Evolutionary conservation across 2,888 invertebrate genomes (phyloP), one percentile per base, ranked within the genome.

Genomic region (Ypsolopha scabrella): DNA sequence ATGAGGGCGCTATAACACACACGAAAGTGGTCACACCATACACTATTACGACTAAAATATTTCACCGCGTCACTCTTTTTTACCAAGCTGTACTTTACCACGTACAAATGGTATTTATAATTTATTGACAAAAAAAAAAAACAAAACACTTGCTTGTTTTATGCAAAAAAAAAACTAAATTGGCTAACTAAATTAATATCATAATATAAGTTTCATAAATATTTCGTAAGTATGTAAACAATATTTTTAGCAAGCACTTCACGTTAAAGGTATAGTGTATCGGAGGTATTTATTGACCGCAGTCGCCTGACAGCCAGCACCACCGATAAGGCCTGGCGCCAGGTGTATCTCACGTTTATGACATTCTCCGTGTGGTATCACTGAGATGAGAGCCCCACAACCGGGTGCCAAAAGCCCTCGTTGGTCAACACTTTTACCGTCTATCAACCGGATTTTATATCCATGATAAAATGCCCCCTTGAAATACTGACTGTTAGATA

Each of bases 351-450:
- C 59, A 55, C 54, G 55, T 77, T 67, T 65, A 65, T 57, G 61
- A 72, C 60, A 53, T 66, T 63, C 35, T 34, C 39, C 10, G 41
- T 9, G 39, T 39, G 10, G 10, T 49, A 64, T 63, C 58, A 4
- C 4, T 24, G 24, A 24, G 24, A 24, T 24, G 24, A 24, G 24
- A 24, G 24, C 61, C 55, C 52, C 10, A 43, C 14, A n/a, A 36
- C n/a, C 38, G 80, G 82, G 85, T 85, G 85, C 82, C 81, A 85
- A 85, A 85, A 85, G 81, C 73, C 59, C 72, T 79, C 74, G 70
- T 82, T 77, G 70, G 66, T 64, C 65, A 63, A 80, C 81, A 82
- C 82, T 75, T 78, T 76, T 72, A 68, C 66, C 63, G 37, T 62
- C 67, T 73, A 80, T 80, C 79, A 75, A 68, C 66, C 63, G 63